Evolutionary conservation across 2,113 vertebrate species (phyloP).

Genomic region (Micromys minutus): DNA sequence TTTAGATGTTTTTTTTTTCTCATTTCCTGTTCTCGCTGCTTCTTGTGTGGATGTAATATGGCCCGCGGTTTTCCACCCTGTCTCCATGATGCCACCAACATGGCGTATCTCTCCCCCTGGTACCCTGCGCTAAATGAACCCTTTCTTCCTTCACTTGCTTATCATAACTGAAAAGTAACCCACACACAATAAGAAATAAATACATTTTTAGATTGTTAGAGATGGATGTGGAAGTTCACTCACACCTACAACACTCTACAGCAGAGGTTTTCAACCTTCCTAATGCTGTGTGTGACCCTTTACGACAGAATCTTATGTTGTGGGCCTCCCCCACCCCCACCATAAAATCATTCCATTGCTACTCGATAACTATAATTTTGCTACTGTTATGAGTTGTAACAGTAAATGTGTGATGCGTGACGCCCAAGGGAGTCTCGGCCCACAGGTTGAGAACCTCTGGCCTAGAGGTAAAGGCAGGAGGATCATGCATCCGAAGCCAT

Average conservation of each 20-base stretch:
- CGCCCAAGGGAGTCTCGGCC: no score
- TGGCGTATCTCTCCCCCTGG: background rate
- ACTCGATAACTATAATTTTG: no score
- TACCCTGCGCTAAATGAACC: background rate
- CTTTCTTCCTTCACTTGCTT: background rate
- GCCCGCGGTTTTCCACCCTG: background rate
- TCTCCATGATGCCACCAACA: background rate
- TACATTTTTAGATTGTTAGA: background rate
- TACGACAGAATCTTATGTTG: no score
- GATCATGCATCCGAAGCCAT: background rate
- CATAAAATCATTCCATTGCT: no score
- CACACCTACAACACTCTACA: background rate
- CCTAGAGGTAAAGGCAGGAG: background rate
- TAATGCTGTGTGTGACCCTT: no score
- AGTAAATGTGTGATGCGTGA: no score
- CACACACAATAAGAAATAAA: background rate
- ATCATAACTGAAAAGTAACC: background rate
- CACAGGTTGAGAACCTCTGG: no score
- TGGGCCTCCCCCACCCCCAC: no score
- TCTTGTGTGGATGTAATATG: background rate
- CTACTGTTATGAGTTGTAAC: no score
- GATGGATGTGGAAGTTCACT: background rate
- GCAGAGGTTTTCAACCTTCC: background rate
- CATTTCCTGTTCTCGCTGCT: background rate
- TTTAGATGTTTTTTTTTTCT: background rate